Conservation (phyloP, 2,113 vertebrate genomes). For the Candoia aspera region DNA sequence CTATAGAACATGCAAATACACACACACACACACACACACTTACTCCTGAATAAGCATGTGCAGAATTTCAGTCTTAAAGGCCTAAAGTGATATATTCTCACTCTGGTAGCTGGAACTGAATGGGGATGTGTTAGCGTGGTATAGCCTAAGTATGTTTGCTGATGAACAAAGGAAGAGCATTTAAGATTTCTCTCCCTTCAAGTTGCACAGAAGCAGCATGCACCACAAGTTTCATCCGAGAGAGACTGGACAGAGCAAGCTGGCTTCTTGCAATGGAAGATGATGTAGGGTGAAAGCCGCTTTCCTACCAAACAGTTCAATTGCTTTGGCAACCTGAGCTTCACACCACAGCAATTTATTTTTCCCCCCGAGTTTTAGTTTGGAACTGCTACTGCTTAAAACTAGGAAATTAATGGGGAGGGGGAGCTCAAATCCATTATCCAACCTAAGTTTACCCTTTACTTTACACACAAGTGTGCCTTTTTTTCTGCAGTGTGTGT, state of each 20-base stretch:
- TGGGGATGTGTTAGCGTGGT: too few species aligned
- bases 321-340: background rate
- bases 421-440: background rate
- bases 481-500: background rate
- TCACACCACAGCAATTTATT: background rate
- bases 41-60: background rate
- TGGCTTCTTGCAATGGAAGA: background rate
- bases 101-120: background rate
- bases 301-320: background rate
- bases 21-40: too few species aligned
- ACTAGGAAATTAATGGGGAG: background rate
- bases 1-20: too few species aligned
- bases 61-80: background rate
- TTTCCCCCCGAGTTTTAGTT: background rate
- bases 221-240: background rate
- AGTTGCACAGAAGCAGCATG: background rate
- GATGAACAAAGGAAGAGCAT: background rate
- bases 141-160: background rate
- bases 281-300: background rate
- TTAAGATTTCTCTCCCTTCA: background rate
- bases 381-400: background rate
- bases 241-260: background rate
- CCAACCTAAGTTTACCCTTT: background rate
- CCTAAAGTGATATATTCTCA: conserved; percentile 8
- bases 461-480: background rate